Evolutionary conservation across 1,140 invertebrate genomes (phyloP), one percentile per base, ranked within the genome.

Genomic region (Tribolium madens): DNA sequence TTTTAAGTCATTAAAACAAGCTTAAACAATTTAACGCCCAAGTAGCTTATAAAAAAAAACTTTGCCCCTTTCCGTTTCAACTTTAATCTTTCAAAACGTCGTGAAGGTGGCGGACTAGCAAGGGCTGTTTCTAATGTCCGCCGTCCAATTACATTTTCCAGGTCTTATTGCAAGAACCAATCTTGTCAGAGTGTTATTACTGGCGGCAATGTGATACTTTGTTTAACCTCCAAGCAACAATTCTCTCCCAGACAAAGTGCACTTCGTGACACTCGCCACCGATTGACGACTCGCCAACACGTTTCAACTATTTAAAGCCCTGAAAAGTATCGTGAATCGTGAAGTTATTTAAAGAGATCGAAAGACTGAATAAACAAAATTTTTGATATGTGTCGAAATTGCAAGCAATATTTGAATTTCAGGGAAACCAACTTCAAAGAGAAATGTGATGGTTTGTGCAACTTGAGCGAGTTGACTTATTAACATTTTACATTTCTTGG

Each of bases 81-180:
- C 6, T 31, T 31, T 31, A 31, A 31, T 31, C 26, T 31, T 31
- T 2, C 2, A 3, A 31, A 42, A 42, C n/a, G 36, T 42, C 36
- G 1, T 0, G 9, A 1, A 3, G 9, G n/a, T n/a, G 36, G 36
- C 9, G 36, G n/a, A 26, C 21, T 26, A 4, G 21, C 21, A 26
- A n/a, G 21, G 21, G 50, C 50, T 12, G 7, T 17, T 2, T 17
- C 50, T 53, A 53, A 53, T 53, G 50, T 2, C 50, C n/a, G 12
- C 12, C 15, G 52, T 57, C 52, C 52, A 57, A 57, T 57, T 57
- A 57, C 52, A 57, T 57, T 57, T 57, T 26, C 52, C 52, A 57
- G 18, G 52, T 57, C 17, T 21, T 57, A 57, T 57, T 57, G 52
- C 52, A 57, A 57, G 9, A 57, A 57, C 52, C 52, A 57, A 57